phyloP scores from a whole-genome alignment of 2,113 vertebrate species.

The Callipepla squamata region DNA sequence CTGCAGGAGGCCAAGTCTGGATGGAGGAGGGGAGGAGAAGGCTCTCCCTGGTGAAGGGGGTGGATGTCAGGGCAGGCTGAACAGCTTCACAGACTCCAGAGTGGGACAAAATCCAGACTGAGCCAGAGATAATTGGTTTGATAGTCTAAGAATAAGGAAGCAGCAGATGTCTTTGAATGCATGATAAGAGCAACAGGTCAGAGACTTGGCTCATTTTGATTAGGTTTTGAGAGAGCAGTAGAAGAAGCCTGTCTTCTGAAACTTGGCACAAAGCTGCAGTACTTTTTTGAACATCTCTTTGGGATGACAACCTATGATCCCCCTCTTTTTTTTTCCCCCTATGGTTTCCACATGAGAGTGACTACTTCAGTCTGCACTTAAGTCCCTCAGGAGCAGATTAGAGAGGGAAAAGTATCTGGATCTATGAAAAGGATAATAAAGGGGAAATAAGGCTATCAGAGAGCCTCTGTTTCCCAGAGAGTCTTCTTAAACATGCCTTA shows the following conservation, averaged over 20 bases:
- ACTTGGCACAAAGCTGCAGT: neutral
- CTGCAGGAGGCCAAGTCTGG: neutral
- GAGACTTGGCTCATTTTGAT: neutral
- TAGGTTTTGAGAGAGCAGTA: neutral
- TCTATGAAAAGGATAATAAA: neutral
- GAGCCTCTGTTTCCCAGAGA: neutral
- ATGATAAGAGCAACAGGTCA: neutral
- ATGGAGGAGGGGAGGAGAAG: neutral
- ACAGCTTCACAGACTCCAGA: neutral
- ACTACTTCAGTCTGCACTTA: neutral
- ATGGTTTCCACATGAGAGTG: neutral
- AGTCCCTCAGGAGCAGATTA: neutral
- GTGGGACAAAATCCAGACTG: neutral
- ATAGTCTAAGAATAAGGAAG: neutral
- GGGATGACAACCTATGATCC: constrained; percentile 18
- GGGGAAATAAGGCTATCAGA: constrained; percentile 7
- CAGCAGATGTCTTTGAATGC: neutral
- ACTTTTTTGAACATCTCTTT: neutral
- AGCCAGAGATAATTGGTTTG: neutral
- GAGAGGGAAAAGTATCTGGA: neutral
- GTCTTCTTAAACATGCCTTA: neutral
- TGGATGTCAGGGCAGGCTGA: neutral
- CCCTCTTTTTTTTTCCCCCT: neutral
- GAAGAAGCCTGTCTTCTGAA: neutral
- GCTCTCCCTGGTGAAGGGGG: neutral